Evolutionary conservation across 2,113 vertebrate species (phyloP).

Genomic region (Sus scrofa): DNA sequence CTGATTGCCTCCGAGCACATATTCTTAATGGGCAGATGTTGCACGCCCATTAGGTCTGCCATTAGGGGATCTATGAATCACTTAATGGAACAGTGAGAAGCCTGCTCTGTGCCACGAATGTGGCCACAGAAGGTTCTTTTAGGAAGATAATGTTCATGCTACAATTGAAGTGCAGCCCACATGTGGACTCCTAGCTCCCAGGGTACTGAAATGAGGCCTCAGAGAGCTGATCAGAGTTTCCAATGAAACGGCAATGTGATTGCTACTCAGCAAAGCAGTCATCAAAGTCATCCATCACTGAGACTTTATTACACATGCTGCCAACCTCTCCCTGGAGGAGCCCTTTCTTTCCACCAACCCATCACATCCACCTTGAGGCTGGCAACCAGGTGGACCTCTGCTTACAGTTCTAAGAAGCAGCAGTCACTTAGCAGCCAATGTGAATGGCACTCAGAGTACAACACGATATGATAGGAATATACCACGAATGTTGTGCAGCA

Average conservation of each 20-base stretch:
- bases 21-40: conserved; percentile 59
- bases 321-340: not conserved
- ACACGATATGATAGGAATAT: not conserved
- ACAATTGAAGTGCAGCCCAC: not conserved
- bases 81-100: conserved; percentile 47
- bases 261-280: not conserved
- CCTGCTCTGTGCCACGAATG: not conserved
- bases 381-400: not conserved
- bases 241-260: not conserved
- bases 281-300: not conserved
- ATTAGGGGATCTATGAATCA: conserved; percentile 53
- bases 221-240: not conserved
- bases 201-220: not conserved
- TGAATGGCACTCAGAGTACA: not conserved
- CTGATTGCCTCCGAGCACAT: not conserved
- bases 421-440: not conserved
- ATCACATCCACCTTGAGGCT: not conserved
- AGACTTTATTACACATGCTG: not conserved
- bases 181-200: not conserved
- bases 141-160: not conserved
- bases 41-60: conserved; percentile 35
- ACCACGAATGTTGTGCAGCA: not conserved
- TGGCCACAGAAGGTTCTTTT: conserved; percentile 50
- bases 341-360: not conserved
- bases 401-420: not conserved